These are phyloP conservation scores for Chromobotia macracanthus DNA, from an alignment of 2,797 vertebrate species.

Conservation along the genomic window DNA sequence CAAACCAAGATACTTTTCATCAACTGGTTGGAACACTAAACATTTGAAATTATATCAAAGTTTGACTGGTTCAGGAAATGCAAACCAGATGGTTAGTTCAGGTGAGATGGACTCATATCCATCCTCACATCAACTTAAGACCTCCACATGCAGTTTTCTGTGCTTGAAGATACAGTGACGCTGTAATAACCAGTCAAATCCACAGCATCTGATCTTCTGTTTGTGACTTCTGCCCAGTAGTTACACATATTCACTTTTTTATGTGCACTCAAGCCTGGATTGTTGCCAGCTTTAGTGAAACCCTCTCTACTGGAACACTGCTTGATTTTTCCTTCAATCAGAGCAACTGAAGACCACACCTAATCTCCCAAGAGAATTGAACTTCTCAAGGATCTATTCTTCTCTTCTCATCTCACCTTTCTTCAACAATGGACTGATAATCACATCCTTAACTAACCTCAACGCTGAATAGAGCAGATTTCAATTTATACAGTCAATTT, in stretches of 20 bases:
- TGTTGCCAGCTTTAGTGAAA: background rate
- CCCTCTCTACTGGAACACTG: background rate
- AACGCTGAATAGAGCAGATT: background rate
- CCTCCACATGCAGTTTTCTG: background rate
- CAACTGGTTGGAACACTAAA: background rate
- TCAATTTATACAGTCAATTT: background rate
- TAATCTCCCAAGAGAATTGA: constrained; percentile 14
- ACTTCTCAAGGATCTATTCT: constrained; percentile 5
- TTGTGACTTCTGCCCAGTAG: background rate
- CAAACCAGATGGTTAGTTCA: background rate
- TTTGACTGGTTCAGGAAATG: background rate
- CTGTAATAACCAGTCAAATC: constrained; percentile 10
- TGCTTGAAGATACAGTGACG: constrained; percentile 1
- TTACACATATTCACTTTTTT: background rate
- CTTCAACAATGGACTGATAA: background rate
- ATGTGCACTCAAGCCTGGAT: constrained; percentile 4
- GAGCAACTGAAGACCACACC: background rate
- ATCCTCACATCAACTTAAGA: constrained; percentile 2
- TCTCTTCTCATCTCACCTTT: constrained; percentile 20
- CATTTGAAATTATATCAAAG: no score
- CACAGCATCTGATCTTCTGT: background rate
- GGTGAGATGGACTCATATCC: constrained; percentile 2
- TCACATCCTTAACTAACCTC: background rate
- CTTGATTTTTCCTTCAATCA: constrained; percentile 12
- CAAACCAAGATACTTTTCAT: background rate